These are phyloP conservation scores for Tetraneura akinire DNA, from an alignment of 1,140 invertebrate genomes.

Conservation along the genomic window DNA sequence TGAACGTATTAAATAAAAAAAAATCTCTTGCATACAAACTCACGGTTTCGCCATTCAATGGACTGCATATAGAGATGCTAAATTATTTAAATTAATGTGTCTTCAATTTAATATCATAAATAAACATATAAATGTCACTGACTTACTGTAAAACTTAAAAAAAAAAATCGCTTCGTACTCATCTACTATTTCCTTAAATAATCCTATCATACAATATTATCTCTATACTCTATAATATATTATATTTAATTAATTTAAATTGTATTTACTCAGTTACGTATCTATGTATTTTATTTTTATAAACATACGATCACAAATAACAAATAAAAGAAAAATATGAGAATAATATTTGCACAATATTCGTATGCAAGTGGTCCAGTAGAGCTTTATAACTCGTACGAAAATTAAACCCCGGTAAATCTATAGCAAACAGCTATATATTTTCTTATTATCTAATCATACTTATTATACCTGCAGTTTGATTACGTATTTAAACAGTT, in stretches of 20 bases:
- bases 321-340: neutral
- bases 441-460: neutral
- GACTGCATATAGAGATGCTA: constrained; percentile 9
- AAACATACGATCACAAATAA: neutral
- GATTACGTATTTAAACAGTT: neutral
- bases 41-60: constrained; percentile 21
- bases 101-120: constrained; percentile 45
- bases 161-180: neutral
- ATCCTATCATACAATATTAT: too few relatives aligned
- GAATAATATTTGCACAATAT: neutral
- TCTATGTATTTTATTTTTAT: neutral
- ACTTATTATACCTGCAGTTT: neutral
- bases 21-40: constrained; percentile 1
- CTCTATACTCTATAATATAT: too few relatives aligned
- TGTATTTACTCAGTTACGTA: neutral
- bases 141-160: too few relatives aligned
- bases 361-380: neutral
- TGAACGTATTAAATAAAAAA: constrained; percentile 18
- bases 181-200: neutral
- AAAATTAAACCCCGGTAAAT: neutral
- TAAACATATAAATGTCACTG: neutral
- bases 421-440: neutral
- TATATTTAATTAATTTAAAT: too few relatives aligned
- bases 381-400: neutral
- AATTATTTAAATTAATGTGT: constrained; percentile 49